Conservation (phyloP, 2,797 vertebrate species). For the Knipowitschia caucasica region DNA sequence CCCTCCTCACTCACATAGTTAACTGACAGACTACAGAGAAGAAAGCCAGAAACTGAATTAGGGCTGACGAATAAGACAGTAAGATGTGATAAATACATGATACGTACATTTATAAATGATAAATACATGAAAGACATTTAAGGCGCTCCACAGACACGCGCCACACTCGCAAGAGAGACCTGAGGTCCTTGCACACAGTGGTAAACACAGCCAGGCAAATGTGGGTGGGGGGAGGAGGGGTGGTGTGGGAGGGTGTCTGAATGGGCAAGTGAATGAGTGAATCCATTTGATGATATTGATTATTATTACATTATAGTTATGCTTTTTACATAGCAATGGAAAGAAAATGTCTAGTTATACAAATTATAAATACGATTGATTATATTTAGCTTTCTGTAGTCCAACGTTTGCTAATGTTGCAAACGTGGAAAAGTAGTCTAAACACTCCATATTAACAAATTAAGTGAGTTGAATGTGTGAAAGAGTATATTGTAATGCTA, state of each 20-base stretch:
- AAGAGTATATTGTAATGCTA: slow-evolving; percentile 21
- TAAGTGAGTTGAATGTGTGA: slow-evolving; percentile 48
- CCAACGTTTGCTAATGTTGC: slow-evolving; percentile 77
- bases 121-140: no score
- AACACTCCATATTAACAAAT: slow-evolving; percentile 71
- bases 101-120: no score
- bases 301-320: slow-evolving; percentile 14
- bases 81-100: no score
- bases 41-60: slow-evolving; percentile 76
- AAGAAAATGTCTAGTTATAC: slow-evolving; percentile 18
- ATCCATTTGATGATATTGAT: slow-evolving; percentile 37
- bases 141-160: slow-evolving; percentile 4
- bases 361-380: not conserved
- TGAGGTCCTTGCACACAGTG: slow-evolving; percentile 55
- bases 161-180: slow-evolving; percentile 4
- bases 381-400: slow-evolving; percentile 74
- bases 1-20: slow-evolving; percentile 73
- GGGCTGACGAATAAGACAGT: no score
- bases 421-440: slow-evolving; percentile 75
- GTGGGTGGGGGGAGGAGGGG: slow-evolving; percentile 48
- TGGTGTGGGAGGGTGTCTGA: slow-evolving; percentile 18
- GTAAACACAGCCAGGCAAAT: slow-evolving; percentile 67
- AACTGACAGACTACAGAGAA: slow-evolving; percentile 81
- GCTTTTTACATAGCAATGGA: not conserved
- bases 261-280: slow-evolving; percentile 45